Conservation (phyloP, 2,888 invertebrate genomes). For the Philaethria dido region DNA sequence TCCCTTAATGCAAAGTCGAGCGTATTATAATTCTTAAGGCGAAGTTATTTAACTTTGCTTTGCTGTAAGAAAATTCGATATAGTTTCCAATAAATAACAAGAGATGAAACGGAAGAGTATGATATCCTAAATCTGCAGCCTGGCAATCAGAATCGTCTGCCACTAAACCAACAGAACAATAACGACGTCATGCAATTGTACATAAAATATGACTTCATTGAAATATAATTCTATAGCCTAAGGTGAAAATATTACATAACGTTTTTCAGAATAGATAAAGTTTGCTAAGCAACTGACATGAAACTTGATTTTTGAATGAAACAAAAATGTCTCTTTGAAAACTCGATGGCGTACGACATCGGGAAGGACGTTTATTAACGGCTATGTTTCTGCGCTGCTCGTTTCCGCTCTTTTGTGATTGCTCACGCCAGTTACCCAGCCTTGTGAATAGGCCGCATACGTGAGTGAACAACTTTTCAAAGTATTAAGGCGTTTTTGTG, state of each 20-base stretch:
- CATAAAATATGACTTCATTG: not conserved
- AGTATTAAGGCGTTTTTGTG: constrained; percentile 63
- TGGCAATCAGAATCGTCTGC: too few relatives aligned
- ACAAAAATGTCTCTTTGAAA: constrained; percentile 48
- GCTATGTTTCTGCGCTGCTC: constrained; percentile 67
- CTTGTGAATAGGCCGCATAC: constrained; percentile 66
- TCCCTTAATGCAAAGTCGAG: constrained; percentile 28
- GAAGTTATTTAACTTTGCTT: too few relatives aligned
- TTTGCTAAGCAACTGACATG: constrained; percentile 38
- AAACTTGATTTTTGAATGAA: constrained; percentile 47
- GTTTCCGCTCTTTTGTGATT: constrained; percentile 70
- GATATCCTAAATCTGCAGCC: too few relatives aligned
- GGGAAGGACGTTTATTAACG: constrained; percentile 70
- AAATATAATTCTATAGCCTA: not conserved
- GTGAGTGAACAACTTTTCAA: constrained; percentile 66
- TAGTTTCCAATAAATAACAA: not conserved
- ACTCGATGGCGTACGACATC: constrained; percentile 50
- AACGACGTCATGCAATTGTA: not conserved
- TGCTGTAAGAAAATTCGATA: not conserved
- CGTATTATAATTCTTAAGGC: not conserved
- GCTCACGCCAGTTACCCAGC: constrained; percentile 62
- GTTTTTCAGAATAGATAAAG: constrained; percentile 38
- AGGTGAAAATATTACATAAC: constrained; percentile 7
- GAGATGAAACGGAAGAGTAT: too few relatives aligned
- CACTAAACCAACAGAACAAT: too few relatives aligned